Evolutionary conservation across 2,888 invertebrate species (phyloP).

Genomic region (Sphinx pinastri): DNA sequence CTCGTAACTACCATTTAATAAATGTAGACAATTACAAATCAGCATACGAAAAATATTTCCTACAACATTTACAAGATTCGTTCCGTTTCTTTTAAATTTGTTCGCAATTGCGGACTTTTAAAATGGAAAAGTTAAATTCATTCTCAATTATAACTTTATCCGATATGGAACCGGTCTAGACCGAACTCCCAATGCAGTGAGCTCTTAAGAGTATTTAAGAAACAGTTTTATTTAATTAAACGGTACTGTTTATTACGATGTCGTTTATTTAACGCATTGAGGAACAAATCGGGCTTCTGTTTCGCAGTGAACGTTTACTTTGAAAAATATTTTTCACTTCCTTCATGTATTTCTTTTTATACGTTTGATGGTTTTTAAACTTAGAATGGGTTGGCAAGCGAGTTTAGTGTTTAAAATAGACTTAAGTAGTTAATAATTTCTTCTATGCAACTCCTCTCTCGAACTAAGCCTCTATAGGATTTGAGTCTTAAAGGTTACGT

Average conservation of each 20-base stretch:
- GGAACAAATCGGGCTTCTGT: neutral
- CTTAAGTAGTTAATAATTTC: too few relatives aligned
- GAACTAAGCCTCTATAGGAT: too few relatives aligned
- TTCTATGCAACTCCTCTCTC: too few relatives aligned
- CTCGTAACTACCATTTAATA: too few relatives aligned
- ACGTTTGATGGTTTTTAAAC: too few relatives aligned
- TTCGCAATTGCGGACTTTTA: constrained; percentile 38
- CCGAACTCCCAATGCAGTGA: constrained; percentile 37
- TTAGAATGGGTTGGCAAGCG: too few relatives aligned
- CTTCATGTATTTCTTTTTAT: too few relatives aligned
- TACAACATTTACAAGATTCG: constrained; percentile 33
- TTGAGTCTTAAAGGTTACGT: too few relatives aligned
- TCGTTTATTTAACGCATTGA: neutral
- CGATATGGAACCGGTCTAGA: constrained; percentile 45
- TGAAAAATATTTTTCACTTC: neutral
- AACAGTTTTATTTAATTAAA: constrained; percentile 27
- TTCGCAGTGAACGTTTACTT: neutral
- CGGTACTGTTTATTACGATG: constrained; percentile 1
- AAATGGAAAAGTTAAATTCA: constrained; percentile 42
- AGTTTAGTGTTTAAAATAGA: too few relatives aligned
- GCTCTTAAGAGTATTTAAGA: constrained; percentile 34
- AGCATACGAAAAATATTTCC: neutral
- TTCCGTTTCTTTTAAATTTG: constrained; percentile 43
- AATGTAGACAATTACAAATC: too few relatives aligned
- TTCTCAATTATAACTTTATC: constrained; percentile 48